Conservation (phyloP, 2,888 invertebrate species). For the Tanypteryx hageni region DNA sequence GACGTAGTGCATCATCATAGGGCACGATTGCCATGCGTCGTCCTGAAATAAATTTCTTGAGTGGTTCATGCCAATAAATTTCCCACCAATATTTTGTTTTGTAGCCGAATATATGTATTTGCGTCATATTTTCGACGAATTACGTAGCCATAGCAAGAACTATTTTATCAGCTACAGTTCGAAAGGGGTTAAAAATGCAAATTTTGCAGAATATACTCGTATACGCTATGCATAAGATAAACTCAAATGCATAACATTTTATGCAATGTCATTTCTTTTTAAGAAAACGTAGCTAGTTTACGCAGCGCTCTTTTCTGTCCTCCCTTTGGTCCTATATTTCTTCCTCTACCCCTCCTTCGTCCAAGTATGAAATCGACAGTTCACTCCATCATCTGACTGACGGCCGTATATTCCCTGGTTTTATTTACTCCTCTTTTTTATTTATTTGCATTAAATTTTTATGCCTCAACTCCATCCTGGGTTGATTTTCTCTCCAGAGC, state of each 20-base stretch:
- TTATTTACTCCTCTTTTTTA: not conserved
- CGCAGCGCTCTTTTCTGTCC: not conserved
- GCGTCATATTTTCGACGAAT: too few relatives aligned
- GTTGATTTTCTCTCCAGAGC: not conserved
- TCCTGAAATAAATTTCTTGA: too few relatives aligned
- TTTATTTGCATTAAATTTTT: constrained; percentile 21
- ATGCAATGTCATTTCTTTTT: not conserved
- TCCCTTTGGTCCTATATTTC: constrained; percentile 23
- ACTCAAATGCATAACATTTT: not conserved
- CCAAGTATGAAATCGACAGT: constrained; percentile 56
- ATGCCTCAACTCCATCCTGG: constrained; percentile 35
- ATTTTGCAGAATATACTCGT: not conserved
- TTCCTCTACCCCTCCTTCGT: constrained; percentile 14
- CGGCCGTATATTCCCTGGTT: constrained; percentile 28
- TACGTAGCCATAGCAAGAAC: too few relatives aligned
- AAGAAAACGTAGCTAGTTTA: not conserved
- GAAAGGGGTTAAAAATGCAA: not conserved
- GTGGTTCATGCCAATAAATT: too few relatives aligned
- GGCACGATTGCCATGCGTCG: too few relatives aligned
- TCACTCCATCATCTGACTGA: constrained; percentile 59
- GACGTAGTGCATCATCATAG: too few relatives aligned
- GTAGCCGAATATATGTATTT: too few relatives aligned
- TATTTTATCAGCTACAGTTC: too few relatives aligned
- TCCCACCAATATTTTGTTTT: too few relatives aligned
- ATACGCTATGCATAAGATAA: not conserved